Evolutionary conservation across 1,140 invertebrate genomes (phyloP).

Genomic region (Dendroctonus ponderosae): DNA sequence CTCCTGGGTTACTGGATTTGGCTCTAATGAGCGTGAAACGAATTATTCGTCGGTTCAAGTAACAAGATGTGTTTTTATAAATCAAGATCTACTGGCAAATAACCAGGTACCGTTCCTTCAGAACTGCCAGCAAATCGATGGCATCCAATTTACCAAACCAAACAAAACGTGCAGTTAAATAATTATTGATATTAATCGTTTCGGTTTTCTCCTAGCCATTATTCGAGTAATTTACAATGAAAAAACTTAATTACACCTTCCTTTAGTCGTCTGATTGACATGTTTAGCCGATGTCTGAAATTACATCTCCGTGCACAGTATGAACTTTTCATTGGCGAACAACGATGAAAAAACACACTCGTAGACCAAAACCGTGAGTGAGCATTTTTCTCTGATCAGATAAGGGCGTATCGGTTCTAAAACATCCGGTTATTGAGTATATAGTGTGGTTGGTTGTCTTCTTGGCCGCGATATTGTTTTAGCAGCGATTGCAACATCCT

Average conservation of each 20-base stretch:
- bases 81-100: no score
- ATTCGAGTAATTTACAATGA: neutral
- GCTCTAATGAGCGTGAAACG: no score
- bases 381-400: constrained; percentile 11
- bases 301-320: constrained; percentile 5
- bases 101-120: no score
- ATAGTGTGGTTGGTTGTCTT: constrained; percentile 5
- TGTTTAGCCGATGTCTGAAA: constrained; percentile 8
- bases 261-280: constrained; percentile 4
- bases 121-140: neutral
- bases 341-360: constrained; percentile 4
- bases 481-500: neutral
- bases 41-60: no score
- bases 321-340: constrained; percentile 10
- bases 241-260: constrained; percentile 19
- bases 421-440: constrained; percentile 13
- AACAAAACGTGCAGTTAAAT: neutral
- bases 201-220: constrained; percentile 1
- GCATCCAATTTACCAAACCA: no score
- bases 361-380: constrained; percentile 18
- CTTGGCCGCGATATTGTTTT: constrained; percentile 5
- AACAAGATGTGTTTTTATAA: no score
- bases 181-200: constrained; percentile 10
- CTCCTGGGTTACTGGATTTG: no score
- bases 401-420: constrained; percentile 5